Percentiles rank a stretch among this genome's conserved stretches.
Evolutionary conservation across 2,888 invertebrate genomes (phyloP).

Genomic region (Timandra comae): DNA sequence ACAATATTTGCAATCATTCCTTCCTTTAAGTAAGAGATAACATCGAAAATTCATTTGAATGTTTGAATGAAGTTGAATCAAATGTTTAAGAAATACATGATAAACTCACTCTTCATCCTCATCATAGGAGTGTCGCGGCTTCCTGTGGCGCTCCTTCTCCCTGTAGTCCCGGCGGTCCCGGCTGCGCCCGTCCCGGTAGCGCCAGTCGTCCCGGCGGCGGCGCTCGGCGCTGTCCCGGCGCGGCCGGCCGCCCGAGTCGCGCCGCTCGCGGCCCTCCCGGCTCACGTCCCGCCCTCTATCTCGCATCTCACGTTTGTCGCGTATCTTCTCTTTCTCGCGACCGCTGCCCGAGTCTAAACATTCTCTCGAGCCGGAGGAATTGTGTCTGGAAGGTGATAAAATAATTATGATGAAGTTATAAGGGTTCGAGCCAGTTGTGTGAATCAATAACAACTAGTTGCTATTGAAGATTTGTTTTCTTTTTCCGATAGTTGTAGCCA

Average conservation of each 20-base stretch:
- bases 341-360: slow-evolving; percentile 71
- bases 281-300: slow-evolving; percentile 57
- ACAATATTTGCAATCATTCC: no score
- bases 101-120: slow-evolving; percentile 82
- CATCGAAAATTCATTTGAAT: no score
- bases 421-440: no score
- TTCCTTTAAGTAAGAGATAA: no score
- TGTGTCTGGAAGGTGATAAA: slow-evolving; percentile 43
- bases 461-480: no score
- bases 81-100: no score
- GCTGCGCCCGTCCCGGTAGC: slow-evolving; percentile 59
- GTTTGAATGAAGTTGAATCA: no score
- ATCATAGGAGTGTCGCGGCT: slow-evolving; percentile 80
- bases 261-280: slow-evolving; percentile 52
- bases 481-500: no score
- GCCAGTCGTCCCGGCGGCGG: slow-evolving; percentile 57
- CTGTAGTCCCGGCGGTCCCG: slow-evolving; percentile 69
- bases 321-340: slow-evolving; percentile 62
- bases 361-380: slow-evolving; percentile 68
- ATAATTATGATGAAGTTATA: neutral
- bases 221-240: slow-evolving; percentile 32
- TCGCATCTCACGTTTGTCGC: slow-evolving; percentile 58
- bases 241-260: slow-evolving; percentile 46
- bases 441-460: no score
- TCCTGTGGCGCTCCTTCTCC: slow-evolving; percentile 73